Base-by-base conservation (phyloP, 2,888 invertebrate genomes). In the Theristus sp. region DNA sequence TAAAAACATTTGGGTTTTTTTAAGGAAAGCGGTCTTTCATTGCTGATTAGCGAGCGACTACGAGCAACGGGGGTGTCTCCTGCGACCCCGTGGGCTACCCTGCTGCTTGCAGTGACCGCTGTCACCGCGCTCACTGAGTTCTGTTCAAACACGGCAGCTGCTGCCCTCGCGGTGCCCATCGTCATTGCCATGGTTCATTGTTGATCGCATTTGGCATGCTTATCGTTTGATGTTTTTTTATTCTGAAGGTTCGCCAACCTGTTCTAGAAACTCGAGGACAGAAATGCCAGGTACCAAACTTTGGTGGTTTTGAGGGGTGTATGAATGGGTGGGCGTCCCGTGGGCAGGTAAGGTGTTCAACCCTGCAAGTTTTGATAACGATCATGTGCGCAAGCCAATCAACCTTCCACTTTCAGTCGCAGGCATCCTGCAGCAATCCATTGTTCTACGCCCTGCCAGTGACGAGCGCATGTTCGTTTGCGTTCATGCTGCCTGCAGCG, bases 401-500 rank as follows among this genome's bases (percentile, higher is more conserved):
- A n/a, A n/a, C n/a, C n/a, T n/a, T n/a, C n/a, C n/a, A n/a, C n/a
- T n/a, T n/a, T n/a, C 38, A 38, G 38, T 10, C 38, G 38, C 10
- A 38, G 10, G 38, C 10, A 20, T 38, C 38, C 6, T 6, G 52
- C 52, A 54, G 62, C 56, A 66, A 76, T 65, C 76, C 76, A 0
- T 55, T 75, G 58, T 75, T 74, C 61, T 66, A 75, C 61, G 74
- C 75, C 73, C 55, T 75, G 22, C 75, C 76, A 6, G 68, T 73
- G 1, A 67, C 75, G 1, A 47, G 74, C 26, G 68, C 69, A 49
- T 71, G 74, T 49, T 75, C 75, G 0, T 75, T 70, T 60, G 68
- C 71, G 22, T 80, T 79, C 63, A 75, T 78, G 58, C 67, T 81
- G 17, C 81, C 81, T 0, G 90, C 91, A 22, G 90, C 89, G 57